These are phyloP conservation scores for Odobenus rosmarus DNA, from an alignment of 2,113 vertebrate species.

Conservation along the genomic window DNA sequence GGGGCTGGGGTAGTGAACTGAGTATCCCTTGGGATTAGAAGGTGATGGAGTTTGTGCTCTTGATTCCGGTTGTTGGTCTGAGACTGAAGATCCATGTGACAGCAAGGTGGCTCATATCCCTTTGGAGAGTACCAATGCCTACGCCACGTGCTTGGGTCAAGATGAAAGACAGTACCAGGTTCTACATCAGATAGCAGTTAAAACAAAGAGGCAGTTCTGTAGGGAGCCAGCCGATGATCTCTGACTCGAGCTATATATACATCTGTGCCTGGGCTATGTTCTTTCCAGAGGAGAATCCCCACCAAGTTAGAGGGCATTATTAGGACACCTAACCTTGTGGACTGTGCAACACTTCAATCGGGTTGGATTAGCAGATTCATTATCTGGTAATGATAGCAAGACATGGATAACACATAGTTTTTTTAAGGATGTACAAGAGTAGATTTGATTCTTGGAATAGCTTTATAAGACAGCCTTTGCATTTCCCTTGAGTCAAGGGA, in stretches of 20 bases:
- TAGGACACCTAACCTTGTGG: background rate
- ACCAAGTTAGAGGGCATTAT: background rate
- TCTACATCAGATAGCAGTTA: background rate
- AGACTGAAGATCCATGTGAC: background rate
- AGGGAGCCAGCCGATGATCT: background rate
- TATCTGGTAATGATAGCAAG: background rate
- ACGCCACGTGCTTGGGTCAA: background rate
- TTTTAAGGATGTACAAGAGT: background rate
- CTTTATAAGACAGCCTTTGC: constrained; percentile 24
- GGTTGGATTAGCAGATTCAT: background rate
- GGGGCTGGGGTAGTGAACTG: background rate
- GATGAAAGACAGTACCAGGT: background rate
- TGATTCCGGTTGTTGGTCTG: background rate
- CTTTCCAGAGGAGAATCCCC: background rate
- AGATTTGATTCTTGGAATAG: background rate
- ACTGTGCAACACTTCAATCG: no score
- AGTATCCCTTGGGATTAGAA: background rate
- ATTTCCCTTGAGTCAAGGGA: background rate
- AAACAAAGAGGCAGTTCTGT: background rate
- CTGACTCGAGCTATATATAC: background rate
- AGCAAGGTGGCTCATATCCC: background rate
- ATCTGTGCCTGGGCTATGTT: background rate
- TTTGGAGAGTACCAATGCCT: background rate
- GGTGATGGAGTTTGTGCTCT: background rate
- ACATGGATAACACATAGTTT: background rate